Base-by-base conservation (phyloP, 2,113 vertebrate genomes). In the Todiramphus chloris region DNA sequence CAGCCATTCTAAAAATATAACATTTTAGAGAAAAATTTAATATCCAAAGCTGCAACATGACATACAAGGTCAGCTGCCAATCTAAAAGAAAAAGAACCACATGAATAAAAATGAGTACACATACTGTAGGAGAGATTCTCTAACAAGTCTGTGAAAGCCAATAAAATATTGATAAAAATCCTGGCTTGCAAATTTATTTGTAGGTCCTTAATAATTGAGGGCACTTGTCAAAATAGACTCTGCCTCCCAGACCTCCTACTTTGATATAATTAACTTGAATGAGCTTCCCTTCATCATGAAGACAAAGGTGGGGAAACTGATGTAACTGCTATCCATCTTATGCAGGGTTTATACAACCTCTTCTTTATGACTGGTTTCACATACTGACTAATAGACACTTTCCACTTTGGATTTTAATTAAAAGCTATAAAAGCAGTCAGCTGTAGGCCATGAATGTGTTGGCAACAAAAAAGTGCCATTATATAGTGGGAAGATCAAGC, bases 351-450 rank as follows among this genome's bases (percentile, higher is more conserved):
- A 95, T 94, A 95, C 81, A 97, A 94, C 44, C 74, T 93, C 73
- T 95, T 93, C 50, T 96, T 96, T 96, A 93, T 93, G 94, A 98
- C 77, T 95, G 84, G 89, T 64, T 98, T 98, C 96, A 94, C 95
- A 94, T 70, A 93, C 93, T 51, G 95, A 96, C 97, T 98, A 98
- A 98, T 97, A 97, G 97, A 94, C 93, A 95, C 93, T 94, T 98
- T 97, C 96, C 94, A 96, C 85, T 98, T 97, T 96, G 97, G 93
- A 97, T 97, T 98, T 98, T 98, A 98, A 98, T 98, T 98, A 98
- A 98, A 98, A 97, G 94, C 96, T 97, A 98, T 98, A 98, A 98
- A 98, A 97, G 94, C 97, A 98, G 95, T 97, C 97, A 98, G 95
- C 96, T 98, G 97, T 97, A 97, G 97, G 92, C 94, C 96, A 93